Evolutionary conservation across 2,888 invertebrate species (phyloP).

Genomic region (Dasysyrphus albostriatus): DNA sequence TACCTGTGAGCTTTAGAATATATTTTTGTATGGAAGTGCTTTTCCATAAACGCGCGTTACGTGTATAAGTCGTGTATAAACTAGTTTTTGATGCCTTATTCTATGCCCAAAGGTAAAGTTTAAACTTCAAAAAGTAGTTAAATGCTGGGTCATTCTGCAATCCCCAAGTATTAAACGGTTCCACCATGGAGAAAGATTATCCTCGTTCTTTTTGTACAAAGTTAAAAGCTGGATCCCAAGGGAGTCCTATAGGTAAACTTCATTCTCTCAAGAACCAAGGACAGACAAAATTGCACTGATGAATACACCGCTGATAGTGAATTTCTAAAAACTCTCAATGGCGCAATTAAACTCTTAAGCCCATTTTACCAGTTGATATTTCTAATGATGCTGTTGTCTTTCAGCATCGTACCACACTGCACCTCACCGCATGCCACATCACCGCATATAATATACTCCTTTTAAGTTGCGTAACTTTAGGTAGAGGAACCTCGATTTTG

Average conservation of each 20-base stretch:
- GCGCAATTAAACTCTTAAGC: conserved; percentile 75
- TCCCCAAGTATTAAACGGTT: conserved; percentile 30
- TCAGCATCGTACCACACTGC: neutral
- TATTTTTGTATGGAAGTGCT: neutral
- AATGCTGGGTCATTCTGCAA: conserved; percentile 64
- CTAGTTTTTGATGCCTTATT: neutral
- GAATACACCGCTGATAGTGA: conserved; percentile 29
- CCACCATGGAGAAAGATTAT: conserved; percentile 18
- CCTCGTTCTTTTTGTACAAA: conserved; percentile 34
- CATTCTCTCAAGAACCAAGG: conserved; percentile 6
- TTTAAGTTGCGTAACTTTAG: conserved; percentile 45
- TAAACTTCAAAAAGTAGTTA: conserved; percentile 64
- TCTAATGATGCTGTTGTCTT: conserved; percentile 65
- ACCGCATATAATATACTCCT: neutral
- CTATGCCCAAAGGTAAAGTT: conserved; percentile 44
- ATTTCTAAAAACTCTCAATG: conserved; percentile 66
- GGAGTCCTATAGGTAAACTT: conserved; percentile 25
- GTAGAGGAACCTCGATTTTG: conserved; percentile 49
- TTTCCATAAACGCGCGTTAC: neutral
- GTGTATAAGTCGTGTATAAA: neutral
- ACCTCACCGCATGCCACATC: neutral
- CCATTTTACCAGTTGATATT: conserved; percentile 74
- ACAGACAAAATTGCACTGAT: conserved; percentile 17
- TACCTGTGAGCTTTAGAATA: neutral
- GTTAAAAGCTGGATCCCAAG: conserved; percentile 15